A percentile compares a stretch with the other conserved stretches of the same genome.
These are phyloP conservation scores for Isotomurus palustris DNA, from an alignment of 2,888 invertebrate species.

Conservation along the genomic window DNA sequence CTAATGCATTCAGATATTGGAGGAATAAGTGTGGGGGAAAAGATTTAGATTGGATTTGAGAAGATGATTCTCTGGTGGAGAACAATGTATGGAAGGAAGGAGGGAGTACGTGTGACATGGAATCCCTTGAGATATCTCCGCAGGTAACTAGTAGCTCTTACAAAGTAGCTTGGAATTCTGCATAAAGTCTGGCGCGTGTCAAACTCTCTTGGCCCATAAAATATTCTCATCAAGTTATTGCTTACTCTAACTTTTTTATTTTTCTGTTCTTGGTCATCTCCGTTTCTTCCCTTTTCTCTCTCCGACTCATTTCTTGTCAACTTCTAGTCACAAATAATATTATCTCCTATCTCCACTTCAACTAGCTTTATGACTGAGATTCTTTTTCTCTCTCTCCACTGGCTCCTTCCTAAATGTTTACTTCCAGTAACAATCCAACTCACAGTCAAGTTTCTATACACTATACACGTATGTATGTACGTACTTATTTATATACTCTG, in stretches of 20 bases:
- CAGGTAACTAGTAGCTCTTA: constrained; percentile 36
- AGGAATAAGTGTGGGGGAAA: no score
- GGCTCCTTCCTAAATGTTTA: no score
- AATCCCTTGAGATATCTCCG: constrained; percentile 45
- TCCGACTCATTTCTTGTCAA: constrained; percentile 1
- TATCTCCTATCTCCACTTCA: no score
- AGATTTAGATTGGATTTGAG: constrained; percentile 12
- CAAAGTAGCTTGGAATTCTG: constrained; percentile 43
- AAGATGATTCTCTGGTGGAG: no score
- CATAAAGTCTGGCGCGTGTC: constrained; percentile 45
- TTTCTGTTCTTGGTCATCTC: constrained; percentile 14
- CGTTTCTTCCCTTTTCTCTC: background rate
- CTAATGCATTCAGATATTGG: constrained; percentile 12
- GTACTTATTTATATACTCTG: no score
- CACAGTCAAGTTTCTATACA: no score
- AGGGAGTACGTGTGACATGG: constrained; percentile 41
- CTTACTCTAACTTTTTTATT: constrained; percentile 19
- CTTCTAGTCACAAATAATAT: constrained; percentile 17
- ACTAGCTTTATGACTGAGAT: no score
- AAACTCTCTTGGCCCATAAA: constrained; percentile 40
- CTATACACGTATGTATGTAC: no score
- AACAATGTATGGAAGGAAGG: no score
- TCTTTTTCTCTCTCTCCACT: no score
- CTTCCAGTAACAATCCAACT: no score
- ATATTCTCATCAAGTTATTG: constrained; percentile 45